Base-by-base conservation (phyloP, 2,113 vertebrate species). In the Panthera leo region DNA sequence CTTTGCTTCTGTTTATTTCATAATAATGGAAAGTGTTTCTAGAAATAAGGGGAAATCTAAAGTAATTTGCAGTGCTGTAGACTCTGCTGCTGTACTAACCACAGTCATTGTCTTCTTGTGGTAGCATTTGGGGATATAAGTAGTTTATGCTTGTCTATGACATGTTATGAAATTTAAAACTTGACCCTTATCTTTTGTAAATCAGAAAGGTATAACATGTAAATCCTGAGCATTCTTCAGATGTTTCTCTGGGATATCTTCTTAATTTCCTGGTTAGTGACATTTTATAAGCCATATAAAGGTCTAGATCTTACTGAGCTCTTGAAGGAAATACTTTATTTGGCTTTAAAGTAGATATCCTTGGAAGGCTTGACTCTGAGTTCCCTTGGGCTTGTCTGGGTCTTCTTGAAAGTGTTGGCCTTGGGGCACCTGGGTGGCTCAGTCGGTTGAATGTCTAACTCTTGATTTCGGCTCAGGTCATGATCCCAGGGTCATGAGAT, bases 1-100 rank as follows among this genome's bases (percentile, higher is more conserved):
- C 58, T 96, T 85, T 89, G 39, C 21, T 95, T 51, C 16, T 85
- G 61, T 63, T 91, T 79, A 76, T 95, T 97, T 88, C 34, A 55
- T 85, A 34, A 21, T 70, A 93, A 67, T 53, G 31, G 23, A 83
- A 89, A 51, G 1, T n/a, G 3, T 87, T 95, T 85, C 11, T 79
- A 91, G 91, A 82, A 88, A 68, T 19, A 53, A 83, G 42, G 8
- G 11, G 29, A 86, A 82, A 75, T 25, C 16, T 36, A 55, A 42
- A n/a, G 48, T 70, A 36, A 27, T 25, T 76, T 92, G 45, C 58
- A 34, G 2, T 88, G 67, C 55, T 87, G 9, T 73, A 16, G 39
- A 12, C 34, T 84, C 4, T 83, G 7, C 75, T 75, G 3, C 68
- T 67, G 0, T 67, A 3, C 8, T 53, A 34, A 42, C 16, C 79